Evolutionary conservation across 2,888 invertebrate genomes (phyloP).

Genomic region (Brenthis ino): DNA sequence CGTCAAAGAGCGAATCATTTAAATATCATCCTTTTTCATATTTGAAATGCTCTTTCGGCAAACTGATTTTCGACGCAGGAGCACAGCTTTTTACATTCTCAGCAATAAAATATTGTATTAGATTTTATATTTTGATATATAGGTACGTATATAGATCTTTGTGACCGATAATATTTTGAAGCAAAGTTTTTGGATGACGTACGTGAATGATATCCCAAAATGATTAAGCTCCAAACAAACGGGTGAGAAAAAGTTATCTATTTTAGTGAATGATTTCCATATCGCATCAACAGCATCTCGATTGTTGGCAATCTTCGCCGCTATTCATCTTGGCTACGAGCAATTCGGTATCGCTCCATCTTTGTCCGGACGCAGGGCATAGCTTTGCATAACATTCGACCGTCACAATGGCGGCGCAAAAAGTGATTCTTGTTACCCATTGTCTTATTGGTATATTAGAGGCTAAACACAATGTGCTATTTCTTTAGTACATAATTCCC

Average conservation of each 20-base stretch:
- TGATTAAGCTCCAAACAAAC: not conserved
- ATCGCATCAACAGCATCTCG: constrained; percentile 18
- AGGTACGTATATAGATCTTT: not conserved
- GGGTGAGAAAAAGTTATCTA: constrained; percentile 6
- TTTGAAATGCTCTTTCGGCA: constrained; percentile 41
- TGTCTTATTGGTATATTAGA: constrained; percentile 26
- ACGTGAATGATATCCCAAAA: constrained; percentile 8
- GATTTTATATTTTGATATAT: not conserved
- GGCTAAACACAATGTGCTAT: constrained; percentile 34
- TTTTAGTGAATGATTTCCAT: constrained; percentile 21
- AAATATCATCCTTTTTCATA: constrained; percentile 61
- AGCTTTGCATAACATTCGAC: constrained; percentile 31
- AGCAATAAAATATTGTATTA: constrained; percentile 5
- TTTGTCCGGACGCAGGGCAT: constrained; percentile 24
- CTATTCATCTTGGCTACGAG: constrained; percentile 24
- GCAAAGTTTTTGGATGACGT: not conserved
- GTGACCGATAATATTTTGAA: constrained; percentile 2
- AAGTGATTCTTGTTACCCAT: constrained; percentile 29
- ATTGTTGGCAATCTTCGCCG: constrained; percentile 14
- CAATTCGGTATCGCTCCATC: constrained; percentile 28
- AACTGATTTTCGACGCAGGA: constrained; percentile 23
- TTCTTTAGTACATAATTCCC: constrained; percentile 37
- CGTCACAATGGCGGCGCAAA: constrained; percentile 28
- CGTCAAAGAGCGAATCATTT: constrained; percentile 48
- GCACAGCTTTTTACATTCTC: constrained; percentile 2